phyloP scores from a whole-genome alignment of 2,113 vertebrate species.

The Sarotherodon lohbergeri region DNA sequence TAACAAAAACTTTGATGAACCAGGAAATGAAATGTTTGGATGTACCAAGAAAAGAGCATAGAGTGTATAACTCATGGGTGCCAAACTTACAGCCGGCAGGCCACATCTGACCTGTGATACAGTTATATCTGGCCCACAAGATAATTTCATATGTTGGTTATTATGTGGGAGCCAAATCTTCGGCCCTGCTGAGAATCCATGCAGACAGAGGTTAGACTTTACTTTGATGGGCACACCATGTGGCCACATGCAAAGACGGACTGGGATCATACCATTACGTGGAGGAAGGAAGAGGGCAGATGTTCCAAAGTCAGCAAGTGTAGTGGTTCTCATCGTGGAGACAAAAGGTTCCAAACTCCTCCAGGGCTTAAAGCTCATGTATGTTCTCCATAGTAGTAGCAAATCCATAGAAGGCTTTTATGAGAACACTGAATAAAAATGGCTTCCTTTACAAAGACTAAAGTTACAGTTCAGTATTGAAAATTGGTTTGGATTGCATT shows the following conservation, averaged over 20 bases:
- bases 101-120: background rate
- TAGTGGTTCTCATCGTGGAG: too few species aligned
- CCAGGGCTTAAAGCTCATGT: background rate
- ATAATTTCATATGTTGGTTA: background rate
- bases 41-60: background rate
- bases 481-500: background rate
- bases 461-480: background rate
- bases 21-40: background rate
- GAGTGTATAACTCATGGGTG: background rate
- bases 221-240: background rate
- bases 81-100: background rate
- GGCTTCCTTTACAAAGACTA: background rate
- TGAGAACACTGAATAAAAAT: background rate
- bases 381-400: background rate
- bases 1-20: background rate
- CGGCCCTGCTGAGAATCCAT: background rate
- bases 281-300: too few species aligned
- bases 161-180: background rate
- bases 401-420: background rate
- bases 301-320: too few species aligned
- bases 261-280: background rate
- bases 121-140: rapidly evolving
- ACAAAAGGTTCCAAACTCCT: background rate
- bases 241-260: background rate
- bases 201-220: background rate